Percentiles rank a stretch among this genome's conserved stretches.
Conservation (phyloP, 2,113 vertebrate genomes). For the Phrynocephalus versicolor region DNA sequence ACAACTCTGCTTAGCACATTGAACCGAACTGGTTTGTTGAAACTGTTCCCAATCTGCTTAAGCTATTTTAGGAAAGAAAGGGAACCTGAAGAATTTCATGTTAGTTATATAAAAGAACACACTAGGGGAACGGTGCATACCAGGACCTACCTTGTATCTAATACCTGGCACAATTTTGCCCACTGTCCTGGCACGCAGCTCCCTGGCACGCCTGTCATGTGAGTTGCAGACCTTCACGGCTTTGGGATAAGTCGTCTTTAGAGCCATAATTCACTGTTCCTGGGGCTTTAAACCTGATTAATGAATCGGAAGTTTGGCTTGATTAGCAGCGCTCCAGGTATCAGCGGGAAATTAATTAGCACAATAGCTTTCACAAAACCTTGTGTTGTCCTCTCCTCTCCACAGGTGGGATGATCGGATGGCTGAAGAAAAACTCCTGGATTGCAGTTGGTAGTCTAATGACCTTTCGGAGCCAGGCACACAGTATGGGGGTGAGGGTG, state of each 20-base stretch:
- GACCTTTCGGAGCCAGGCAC: slow-evolving; percentile 17
- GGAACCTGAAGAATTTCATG: slow-evolving; percentile 53
- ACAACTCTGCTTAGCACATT: background rate
- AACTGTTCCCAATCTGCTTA: slow-evolving; percentile 33
- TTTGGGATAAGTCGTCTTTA: slow-evolving; percentile 57
- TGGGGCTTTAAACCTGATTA: slow-evolving; percentile 60
- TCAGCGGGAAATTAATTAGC: slow-evolving; percentile 44
- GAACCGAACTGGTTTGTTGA: background rate
- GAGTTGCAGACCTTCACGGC: slow-evolving; percentile 41
- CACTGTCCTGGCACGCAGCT: slow-evolving; percentile 36
- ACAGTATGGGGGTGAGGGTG: background rate
- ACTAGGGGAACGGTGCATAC: slow-evolving; percentile 1
- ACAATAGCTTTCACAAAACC: slow-evolving; percentile 9
- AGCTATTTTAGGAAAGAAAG: slow-evolving; percentile 47
- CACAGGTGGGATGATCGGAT: background rate
- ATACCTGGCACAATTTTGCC: slow-evolving; percentile 39
- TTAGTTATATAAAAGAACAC: slow-evolving; percentile 52
- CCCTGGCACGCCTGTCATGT: slow-evolving; percentile 26
- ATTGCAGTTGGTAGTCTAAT: slow-evolving; percentile 21
- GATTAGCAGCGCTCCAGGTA: slow-evolving; percentile 51
- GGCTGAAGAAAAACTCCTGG: background rate
- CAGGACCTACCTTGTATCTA: slow-evolving; percentile 34
- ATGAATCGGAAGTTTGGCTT: slow-evolving; percentile 40
- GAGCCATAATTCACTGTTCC: slow-evolving; percentile 39
- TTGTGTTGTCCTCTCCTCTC: slow-evolving; percentile 16